phyloP scores from a whole-genome alignment of 2,113 vertebrate genomes.

The Platysternon megacephalum region DNA sequence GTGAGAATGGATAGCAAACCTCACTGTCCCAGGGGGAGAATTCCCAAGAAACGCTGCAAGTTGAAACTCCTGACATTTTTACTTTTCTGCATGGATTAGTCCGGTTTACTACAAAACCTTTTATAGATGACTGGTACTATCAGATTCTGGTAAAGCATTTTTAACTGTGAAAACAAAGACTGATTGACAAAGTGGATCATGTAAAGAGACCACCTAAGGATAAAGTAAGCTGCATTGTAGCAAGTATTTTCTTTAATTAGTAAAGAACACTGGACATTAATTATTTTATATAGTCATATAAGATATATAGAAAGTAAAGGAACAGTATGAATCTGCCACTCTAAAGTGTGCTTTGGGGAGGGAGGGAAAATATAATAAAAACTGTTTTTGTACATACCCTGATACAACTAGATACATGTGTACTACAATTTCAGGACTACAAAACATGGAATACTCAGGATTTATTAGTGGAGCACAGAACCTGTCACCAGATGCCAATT shows the following conservation, averaged over 20 bases:
- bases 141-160: neutral
- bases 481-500: slow-evolving; percentile 4
- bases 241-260: rapidly evolving
- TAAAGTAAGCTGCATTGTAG: neutral
- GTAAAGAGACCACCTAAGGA: neutral
- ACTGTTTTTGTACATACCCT: neutral
- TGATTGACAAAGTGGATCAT: neutral
- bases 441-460: neutral
- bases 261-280: neutral
- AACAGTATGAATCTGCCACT: rapidly evolving
- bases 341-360: neutral
- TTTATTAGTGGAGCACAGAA: neutral
- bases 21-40: neutral
- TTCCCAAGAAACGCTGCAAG: neutral
- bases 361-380: neutral
- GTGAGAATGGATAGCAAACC: neutral
- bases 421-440: neutral
- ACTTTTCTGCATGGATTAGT: neutral
- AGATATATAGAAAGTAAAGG: neutral
- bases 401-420: neutral
- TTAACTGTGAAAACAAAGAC: neutral
- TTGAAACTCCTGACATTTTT: rapidly evolving
- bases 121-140: neutral
- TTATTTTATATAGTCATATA: neutral
- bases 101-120: neutral